Base-by-base conservation (phyloP, 2,797 vertebrate genomes). In the Sternarchorhynchus goeldii region DNA sequence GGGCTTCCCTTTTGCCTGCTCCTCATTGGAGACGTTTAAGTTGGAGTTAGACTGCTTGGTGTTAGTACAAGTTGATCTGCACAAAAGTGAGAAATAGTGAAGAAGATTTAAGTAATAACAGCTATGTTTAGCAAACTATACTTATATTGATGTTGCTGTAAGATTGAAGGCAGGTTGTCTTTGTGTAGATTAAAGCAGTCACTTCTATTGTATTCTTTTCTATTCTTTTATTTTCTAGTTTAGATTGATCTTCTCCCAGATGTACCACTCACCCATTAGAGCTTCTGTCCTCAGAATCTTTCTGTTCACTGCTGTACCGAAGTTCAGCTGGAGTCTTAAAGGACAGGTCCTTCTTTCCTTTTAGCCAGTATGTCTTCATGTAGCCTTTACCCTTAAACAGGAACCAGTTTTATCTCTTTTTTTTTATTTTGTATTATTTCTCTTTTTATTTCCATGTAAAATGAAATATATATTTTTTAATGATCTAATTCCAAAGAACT, bases 301-400 rank as follows among this genome's bases (percentile, higher is more conserved):
- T 90, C 83, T 90, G 91, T 45, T 93, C 91, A 8, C 88, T 88
- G 86, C 88, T 92, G 87, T 92, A 92, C 69, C 89, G 88, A 34
- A 92, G 86, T 86, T 92, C 91, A 2, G 88, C 91, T 20, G 91
- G 90, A 25, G 90, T 89, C 86, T 93, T 92, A 76, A 93, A 93
- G 0, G 90, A 92, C 0, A 93, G 87, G 79, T 93, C 90, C 64
- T 90, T 88, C 86, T 93, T 93, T 39, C 92, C 91, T 79, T 94
- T 94, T 59, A 94, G 87, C 93, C 92, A 94, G 77, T 93, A 93
- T 2, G 91, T 93, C 87, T 93, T 93, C 91, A 93, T 93, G 85
- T 92, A 93, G 75, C 92, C 91, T 88, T 93, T 93, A 34, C 82
- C 82, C 85, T 84, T 72, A 79, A 81, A 62, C n/a, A 71, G 58